Conservation (phyloP, 2,113 vertebrate genomes). For the Oreotrochilus melanogaster region DNA sequence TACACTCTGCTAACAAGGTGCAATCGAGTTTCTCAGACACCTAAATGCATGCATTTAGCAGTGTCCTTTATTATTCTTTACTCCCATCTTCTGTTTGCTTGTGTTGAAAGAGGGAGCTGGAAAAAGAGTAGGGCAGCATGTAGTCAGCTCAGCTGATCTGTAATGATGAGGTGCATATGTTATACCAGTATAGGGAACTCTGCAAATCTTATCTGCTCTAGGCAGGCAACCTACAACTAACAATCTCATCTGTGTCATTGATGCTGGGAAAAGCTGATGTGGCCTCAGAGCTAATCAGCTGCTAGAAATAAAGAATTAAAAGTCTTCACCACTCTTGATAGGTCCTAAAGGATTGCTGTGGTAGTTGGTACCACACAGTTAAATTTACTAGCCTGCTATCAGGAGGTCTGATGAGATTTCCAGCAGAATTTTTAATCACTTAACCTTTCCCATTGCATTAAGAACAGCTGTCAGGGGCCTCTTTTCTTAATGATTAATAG, state of each 20-base stretch:
- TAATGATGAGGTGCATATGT: neutral
- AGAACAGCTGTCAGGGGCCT: conserved; percentile 2
- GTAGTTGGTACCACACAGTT: neutral
- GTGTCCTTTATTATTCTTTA: neutral
- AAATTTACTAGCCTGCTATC: conserved; percentile 7
- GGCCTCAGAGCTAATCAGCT: conserved; percentile 23
- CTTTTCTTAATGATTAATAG: conserved; percentile 19
- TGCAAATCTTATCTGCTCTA: conserved; percentile 21
- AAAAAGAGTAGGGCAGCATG: neutral
- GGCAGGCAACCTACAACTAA: conserved; percentile 35
- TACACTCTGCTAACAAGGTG: conserved; percentile 5
- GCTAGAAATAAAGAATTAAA: conserved; percentile 10
- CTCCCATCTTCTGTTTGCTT: neutral
- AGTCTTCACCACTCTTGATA: neutral
- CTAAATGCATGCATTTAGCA: neutral
- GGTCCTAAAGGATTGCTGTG: conserved; percentile 13
- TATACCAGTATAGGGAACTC: neutral
- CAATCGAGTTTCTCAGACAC: neutral
- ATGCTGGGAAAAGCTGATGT: neutral
- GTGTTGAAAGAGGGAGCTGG: neutral
- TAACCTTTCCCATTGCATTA: conserved; percentile 41
- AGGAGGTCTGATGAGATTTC: conserved; percentile 2
- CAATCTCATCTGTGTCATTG: conserved; percentile 22
- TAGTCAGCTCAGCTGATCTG: neutral
- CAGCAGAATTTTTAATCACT: conserved; percentile 31